A percentile compares a stretch with the other conserved stretches of the same genome.
Evolutionary conservation across 1,140 invertebrate genomes (phyloP).

Genomic region (Cardiocondyla obscurior): DNA sequence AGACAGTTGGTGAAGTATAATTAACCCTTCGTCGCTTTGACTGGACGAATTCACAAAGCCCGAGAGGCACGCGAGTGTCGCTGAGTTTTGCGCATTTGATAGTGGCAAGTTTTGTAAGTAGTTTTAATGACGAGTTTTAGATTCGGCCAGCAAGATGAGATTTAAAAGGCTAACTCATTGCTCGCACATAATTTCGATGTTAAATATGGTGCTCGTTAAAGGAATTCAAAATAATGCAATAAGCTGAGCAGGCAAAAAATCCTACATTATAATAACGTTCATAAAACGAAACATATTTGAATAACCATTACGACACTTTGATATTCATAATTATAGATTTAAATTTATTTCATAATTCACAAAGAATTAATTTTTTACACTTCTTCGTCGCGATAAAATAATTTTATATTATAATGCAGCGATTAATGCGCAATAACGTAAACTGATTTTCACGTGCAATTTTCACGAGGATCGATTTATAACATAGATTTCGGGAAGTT

Average conservation of each 20-base stretch:
- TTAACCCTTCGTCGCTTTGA: slow-evolving; percentile 48
- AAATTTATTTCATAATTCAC: neutral
- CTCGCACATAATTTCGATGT: slow-evolving; percentile 20
- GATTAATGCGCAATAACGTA: neutral
- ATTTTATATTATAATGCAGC: neutral
- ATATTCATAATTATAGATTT: neutral
- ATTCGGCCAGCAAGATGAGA: slow-evolving; percentile 6
- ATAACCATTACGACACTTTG: neutral
- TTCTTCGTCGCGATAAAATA: neutral
- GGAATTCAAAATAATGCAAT: slow-evolving; percentile 11
- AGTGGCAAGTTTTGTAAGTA: slow-evolving; percentile 60
- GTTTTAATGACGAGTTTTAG: slow-evolving; percentile 45
- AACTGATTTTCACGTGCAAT: slow-evolving; percentile 35
- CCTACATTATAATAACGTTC: neutral
- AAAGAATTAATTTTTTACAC: neutral
- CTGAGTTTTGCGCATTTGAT: slow-evolving; percentile 72
- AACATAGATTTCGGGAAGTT: neutral
- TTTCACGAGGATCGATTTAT: slow-evolving; percentile 2
- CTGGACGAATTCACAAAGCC: slow-evolving; percentile 43
- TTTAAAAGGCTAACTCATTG: slow-evolving; percentile 11
- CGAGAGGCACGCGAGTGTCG: slow-evolving; percentile 42
- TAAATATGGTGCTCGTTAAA: slow-evolving; percentile 18
- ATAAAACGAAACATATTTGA: neutral
- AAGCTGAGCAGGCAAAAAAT: neutral
- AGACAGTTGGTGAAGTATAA: slow-evolving; percentile 47